Evolutionary conservation across 2,888 invertebrate species (phyloP), one percentile per base, ranked within the genome.

Genomic region (Penaeus monodon): DNA sequence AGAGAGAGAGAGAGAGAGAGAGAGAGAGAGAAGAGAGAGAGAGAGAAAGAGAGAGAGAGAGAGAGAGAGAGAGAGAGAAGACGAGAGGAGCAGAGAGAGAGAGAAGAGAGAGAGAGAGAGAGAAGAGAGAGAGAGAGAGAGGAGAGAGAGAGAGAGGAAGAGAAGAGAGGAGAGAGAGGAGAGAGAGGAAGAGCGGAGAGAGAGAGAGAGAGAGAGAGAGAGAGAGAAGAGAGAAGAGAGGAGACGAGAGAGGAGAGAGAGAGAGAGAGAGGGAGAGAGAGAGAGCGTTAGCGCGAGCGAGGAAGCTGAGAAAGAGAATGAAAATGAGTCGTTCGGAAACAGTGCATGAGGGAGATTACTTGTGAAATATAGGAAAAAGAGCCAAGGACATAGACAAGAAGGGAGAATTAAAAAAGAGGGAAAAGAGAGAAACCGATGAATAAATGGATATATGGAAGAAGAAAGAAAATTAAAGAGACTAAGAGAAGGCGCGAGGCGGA

Each of bases 241-340:
- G 29, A 38, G 64, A 6, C 24, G 22, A 20, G 22, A 22, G 38
- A 44, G 17, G 29, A 38, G 64, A 6, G 66, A 44, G 66, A 66
- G 81, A 81, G 81, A 24, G 81, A 20, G 68, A 2, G 65, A 38
- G 29, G 7, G 38, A 66, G 38, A 24, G 81, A 66, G 66, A 73
- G 73, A 73, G 27, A 29, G 38, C 20, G 73, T 33, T 22, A 29
- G 22, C 17, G 10, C 2, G 73, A 74, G 73, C 29, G 78, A 44
- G 17, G 49, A 64, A 29, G 33, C 22, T n/a, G 65, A 81, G 81
- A 64, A 65, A 81, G 38, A 63, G 38, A 81, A 65, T 14, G 65
- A 63, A 1, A 81, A 3, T 14, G 63, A 78, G 17, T 22, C 38
- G 33, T 29, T n/a, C 10, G 49, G 49, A 27, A n/a, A 20, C n/a